These are phyloP conservation scores for Trichonephila clavata DNA, from an alignment of 1,140 invertebrate species.

Conservation along the genomic window DNA sequence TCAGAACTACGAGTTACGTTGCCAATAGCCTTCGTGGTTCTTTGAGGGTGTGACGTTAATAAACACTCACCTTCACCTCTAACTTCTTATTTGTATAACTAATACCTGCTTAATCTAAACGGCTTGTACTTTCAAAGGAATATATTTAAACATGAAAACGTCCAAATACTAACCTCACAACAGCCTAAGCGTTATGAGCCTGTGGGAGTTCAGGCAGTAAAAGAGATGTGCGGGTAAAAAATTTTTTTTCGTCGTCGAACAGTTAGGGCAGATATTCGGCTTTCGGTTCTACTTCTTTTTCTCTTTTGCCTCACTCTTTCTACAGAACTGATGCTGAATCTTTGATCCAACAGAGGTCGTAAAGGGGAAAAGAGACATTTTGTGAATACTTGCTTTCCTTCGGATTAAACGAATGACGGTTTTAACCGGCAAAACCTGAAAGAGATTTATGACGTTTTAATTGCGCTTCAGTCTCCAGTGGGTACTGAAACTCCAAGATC, in stretches of 20 bases:
- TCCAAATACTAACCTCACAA: background rate
- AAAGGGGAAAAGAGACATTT: background rate
- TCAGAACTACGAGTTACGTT: too few relatives aligned
- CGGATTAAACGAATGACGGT: background rate
- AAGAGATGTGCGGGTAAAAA: background rate
- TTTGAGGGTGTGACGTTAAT: too few relatives aligned
- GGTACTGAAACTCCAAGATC: background rate
- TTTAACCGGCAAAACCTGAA: background rate
- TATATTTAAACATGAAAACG: background rate
- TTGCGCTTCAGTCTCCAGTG: slow-evolving; percentile 40
- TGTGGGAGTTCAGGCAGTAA: background rate
- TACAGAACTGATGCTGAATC: background rate
- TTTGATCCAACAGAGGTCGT: background rate
- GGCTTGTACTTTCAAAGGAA: background rate
- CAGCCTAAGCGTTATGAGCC: background rate
- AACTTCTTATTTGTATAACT: background rate
- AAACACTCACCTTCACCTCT: too few relatives aligned
- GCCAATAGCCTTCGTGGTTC: too few relatives aligned
- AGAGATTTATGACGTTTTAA: slow-evolving; percentile 39
- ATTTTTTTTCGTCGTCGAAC: background rate
- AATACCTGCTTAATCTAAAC: background rate
- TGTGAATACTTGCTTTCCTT: background rate
- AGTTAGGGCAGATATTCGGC: background rate
- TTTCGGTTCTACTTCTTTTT: background rate
- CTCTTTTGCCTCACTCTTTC: too few relatives aligned